Evolutionary conservation across 2,797 vertebrate genomes (phyloP), one percentile per base, ranked within the genome.

Genomic region (Anisognathus igniventris): DNA sequence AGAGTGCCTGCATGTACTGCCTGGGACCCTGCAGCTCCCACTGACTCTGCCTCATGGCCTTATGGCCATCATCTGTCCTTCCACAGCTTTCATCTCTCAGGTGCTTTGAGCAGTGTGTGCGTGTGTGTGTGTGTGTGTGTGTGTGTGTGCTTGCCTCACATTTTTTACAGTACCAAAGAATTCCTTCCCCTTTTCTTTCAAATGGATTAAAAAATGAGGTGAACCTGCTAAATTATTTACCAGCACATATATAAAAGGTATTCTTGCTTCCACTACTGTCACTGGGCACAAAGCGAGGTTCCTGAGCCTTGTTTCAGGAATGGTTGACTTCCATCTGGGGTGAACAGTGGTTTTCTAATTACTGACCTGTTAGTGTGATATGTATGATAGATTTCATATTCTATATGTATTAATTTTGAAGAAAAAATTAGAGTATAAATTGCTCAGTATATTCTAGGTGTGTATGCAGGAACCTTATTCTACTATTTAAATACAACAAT

Each of bases 101-200:
- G 15, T 39, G 9, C 21, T 60, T 28, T 28, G 13, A 53, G 31
- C 37, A 23, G 7, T 9, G 19, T 23, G 7, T 37, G 17, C 12
- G 10, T 24, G 9, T 53, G 25, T 25, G 14, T 15, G 47, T 4
- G 35, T 33, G 16, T 14, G 9, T 23, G 9, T 51, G 24, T 48
- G 13, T 25, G 45, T 4, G 47, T 51, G 33, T 31, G 17, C 12
- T 4, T 47, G 27, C 44, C 12, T 68, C 9, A 6, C 0, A 0
- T 16, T 68, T 48, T 54, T 20, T 44, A 18, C 92, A 58, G 39
- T 25, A 88, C 23, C 27, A 33, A 45, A 61, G 22, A 25, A 24
- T 51, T 77, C 28, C 27, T 50, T 54, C 25, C 21, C 7, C 61
- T 85, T 58, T 45, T 51, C 54, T 71, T 92, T 60, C 33, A 39